Percentiles rank a stretch among this genome's conserved stretches.
These are phyloP conservation scores for Anser brachyrhynchus DNA, from an alignment of 2,113 vertebrate species.

Conservation along the genomic window DNA sequence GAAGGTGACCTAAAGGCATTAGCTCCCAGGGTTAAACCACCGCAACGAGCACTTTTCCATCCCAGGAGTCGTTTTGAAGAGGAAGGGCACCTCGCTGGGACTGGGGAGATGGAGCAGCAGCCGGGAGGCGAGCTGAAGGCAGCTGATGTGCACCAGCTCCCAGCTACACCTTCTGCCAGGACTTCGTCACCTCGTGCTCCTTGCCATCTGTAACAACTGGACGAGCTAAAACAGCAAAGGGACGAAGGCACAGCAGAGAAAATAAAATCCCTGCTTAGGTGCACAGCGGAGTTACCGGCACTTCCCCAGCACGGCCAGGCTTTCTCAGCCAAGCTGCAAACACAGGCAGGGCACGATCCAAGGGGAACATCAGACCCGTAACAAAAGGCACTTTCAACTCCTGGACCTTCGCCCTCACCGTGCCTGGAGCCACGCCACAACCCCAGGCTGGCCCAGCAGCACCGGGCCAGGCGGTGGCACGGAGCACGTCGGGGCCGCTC, in stretches of 20 bases:
- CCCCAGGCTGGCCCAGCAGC: not conserved
- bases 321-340: not conserved
- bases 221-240: not conserved
- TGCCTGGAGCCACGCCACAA: not conserved
- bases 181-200: not conserved
- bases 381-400: not conserved
- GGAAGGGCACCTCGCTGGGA: not conserved
- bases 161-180: not conserved
- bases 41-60: not conserved
- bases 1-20: not conserved
- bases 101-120: not conserved
- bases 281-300: fast-evolving
- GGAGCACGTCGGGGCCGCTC: not conserved
- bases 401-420: not conserved
- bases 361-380: not conserved
- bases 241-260: not conserved
- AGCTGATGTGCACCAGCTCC: not conserved
- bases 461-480: not conserved
- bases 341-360: not conserved
- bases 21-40: not conserved
- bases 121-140: not conserved
- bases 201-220: not conserved
- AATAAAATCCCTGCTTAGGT: not conserved
- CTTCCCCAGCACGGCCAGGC: not conserved
- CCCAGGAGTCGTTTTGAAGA: not conserved